Evolutionary conservation across 2,797 vertebrate species (phyloP).

Genomic region (Channa striata): DNA sequence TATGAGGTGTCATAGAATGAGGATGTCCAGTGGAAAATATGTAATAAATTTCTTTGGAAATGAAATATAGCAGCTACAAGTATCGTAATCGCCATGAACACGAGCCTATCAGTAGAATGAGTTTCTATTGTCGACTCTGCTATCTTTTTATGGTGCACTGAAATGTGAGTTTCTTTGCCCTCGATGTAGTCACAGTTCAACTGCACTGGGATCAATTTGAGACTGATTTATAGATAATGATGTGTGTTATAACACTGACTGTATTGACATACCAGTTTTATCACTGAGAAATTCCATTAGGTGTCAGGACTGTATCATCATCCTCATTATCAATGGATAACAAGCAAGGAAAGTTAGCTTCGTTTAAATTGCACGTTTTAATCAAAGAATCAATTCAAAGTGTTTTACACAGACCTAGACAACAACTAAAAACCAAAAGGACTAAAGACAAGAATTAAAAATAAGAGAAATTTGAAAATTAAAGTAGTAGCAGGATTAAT

Average conservation of each 20-base stretch:
- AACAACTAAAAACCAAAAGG: too few species aligned
- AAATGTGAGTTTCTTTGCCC: conserved; percentile 63
- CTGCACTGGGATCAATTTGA: conserved; percentile 30
- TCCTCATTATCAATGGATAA: too few species aligned
- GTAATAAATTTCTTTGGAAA: conserved; percentile 16
- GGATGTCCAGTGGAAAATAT: conserved; percentile 61
- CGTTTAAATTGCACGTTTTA: too few species aligned
- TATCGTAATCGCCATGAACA: conserved; percentile 19
- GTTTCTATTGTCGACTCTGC: conserved; percentile 67
- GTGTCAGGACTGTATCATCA: conserved; percentile 1
- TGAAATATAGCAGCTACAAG: conserved; percentile 5
- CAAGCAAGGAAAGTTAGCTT: too few species aligned
- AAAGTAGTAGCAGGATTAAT: too few species aligned
- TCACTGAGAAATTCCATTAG: conserved; percentile 1
- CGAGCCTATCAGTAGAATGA: conserved; percentile 51
- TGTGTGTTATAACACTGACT: conserved; percentile 35
- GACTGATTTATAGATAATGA: conserved; percentile 36
- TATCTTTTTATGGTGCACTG: conserved; percentile 69
- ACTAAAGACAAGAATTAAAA: too few species aligned
- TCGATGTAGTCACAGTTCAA: conserved; percentile 54
- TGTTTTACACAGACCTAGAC: too few species aligned
- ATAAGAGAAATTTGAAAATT: too few species aligned
- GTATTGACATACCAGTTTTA: background rate
- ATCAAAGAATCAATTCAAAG: too few species aligned
- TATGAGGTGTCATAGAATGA: conserved; percentile 40